A percentile compares a stretch with the other conserved stretches of the same genome.
Evolutionary conservation across 2,888 invertebrate genomes (phyloP).

Genomic region (Zaprionus bogoriensis): DNA sequence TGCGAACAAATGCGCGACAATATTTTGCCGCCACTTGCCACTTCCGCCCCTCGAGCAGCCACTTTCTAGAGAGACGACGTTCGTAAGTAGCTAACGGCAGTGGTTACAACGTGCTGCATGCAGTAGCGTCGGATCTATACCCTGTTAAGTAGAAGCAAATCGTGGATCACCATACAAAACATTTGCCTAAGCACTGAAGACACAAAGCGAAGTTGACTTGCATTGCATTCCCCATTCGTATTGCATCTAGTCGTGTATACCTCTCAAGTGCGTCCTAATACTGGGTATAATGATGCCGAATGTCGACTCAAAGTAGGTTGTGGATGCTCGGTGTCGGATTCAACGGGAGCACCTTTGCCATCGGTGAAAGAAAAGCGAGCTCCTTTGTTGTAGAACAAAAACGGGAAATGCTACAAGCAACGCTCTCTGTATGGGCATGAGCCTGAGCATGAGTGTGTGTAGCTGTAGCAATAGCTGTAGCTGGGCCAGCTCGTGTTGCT

Average conservation of each 20-base stretch:
- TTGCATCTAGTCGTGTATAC: neutral
- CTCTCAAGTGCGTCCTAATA: no score
- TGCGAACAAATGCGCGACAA: slow-evolving; percentile 78
- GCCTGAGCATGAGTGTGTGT: neutral
- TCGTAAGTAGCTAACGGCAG: slow-evolving; percentile 18
- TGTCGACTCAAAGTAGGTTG: slow-evolving; percentile 27
- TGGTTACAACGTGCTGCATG: neutral
- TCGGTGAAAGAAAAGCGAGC: slow-evolving; percentile 29
- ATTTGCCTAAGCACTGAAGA: neutral
- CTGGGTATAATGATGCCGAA: slow-evolving; percentile 33
- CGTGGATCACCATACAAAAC: no score
- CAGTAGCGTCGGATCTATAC: neutral
- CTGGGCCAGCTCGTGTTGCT: slow-evolving; percentile 1
- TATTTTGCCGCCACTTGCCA: slow-evolving; percentile 61
- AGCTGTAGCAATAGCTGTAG: slow-evolving; percentile 13
- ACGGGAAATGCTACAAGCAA: slow-evolving; percentile 56
- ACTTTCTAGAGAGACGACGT: slow-evolving; percentile 14
- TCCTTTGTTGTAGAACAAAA: slow-evolving; percentile 52
- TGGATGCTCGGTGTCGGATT: slow-evolving; percentile 43
- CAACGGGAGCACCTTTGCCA: slow-evolving; percentile 55
- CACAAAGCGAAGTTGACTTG: neutral
- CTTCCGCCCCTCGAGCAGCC: slow-evolving; percentile 14
- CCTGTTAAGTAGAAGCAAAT: no score
- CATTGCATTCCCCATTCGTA: neutral
- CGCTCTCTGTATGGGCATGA: no score